Evolutionary conservation across 2,797 vertebrate genomes (phyloP).

Genomic region (Clamator glandarius): DNA sequence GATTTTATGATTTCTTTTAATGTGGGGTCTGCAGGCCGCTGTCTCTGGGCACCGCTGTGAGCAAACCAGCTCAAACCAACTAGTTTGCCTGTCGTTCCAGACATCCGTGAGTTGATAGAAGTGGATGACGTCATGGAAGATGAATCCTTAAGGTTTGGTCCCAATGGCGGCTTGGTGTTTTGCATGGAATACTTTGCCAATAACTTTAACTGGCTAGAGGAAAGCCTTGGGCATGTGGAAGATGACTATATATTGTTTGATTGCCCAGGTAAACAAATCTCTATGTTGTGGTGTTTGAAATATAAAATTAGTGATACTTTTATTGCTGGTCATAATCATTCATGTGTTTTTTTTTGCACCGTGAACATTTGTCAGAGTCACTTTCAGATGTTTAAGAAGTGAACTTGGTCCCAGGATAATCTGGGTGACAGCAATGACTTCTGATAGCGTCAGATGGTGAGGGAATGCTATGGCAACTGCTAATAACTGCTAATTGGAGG

Average conservation of each 20-base stretch:
- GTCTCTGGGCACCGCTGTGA: neutral
- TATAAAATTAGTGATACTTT: fast-evolving
- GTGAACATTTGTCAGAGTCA: neutral
- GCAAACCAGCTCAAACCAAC: fast-evolving
- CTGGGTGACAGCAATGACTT: neutral
- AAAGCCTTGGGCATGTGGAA: slow-evolving; percentile 90
- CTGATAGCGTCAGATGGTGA: too few species aligned
- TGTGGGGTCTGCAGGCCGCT: too few species aligned
- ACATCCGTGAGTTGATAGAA: slow-evolving; percentile 95
- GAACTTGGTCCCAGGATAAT: neutral
- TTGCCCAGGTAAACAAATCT: slow-evolving; percentile 86
- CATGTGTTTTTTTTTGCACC: fast-evolving
- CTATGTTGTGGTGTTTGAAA: fast-evolving
- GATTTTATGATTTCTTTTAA: too few species aligned
- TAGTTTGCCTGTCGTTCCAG: slow-evolving; percentile 42
- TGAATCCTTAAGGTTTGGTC: slow-evolving; percentile 88
- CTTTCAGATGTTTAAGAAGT: neutral
- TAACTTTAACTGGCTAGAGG: slow-evolving; percentile 95
- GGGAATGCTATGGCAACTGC: neutral
- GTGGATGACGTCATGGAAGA: slow-evolving; percentile 99
- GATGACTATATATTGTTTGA: slow-evolving; percentile 98
- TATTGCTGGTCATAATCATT: fast-evolving
- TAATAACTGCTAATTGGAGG: neutral
- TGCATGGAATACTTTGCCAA: slow-evolving; percentile 98
- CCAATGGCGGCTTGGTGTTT: slow-evolving; percentile 95